Evolutionary conservation across 2,113 vertebrate species (phyloP).

Genomic region (Leucopsar rothschildi): DNA sequence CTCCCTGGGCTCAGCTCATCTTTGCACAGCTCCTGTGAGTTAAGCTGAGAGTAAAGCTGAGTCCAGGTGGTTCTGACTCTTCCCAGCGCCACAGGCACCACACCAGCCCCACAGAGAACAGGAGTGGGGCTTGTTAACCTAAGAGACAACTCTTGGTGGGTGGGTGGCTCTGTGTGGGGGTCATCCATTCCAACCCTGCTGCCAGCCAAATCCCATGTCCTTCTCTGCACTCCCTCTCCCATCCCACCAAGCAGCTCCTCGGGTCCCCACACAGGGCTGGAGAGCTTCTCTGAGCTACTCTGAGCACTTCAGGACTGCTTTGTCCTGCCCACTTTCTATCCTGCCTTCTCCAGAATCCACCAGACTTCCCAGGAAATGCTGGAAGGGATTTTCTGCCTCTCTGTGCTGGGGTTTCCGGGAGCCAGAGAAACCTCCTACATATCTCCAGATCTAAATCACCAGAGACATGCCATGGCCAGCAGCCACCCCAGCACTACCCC

Average conservation of each 20-base stretch:
- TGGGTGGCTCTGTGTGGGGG: neutral
- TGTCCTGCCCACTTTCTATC: neutral
- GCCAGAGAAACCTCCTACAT: neutral
- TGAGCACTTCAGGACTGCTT: neutral
- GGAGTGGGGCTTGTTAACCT: neutral
- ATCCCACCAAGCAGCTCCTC: neutral
- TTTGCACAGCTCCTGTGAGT: neutral
- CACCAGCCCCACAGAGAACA: neutral
- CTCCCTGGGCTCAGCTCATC: neutral
- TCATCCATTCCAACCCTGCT: neutral
- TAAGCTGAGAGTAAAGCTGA: neutral
- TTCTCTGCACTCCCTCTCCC: neutral
- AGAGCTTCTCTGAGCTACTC: neutral
- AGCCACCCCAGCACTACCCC: neutral
- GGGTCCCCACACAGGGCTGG: neutral
- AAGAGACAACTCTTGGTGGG: neutral
- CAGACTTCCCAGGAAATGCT: conserved; percentile 21
- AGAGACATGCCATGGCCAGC: neutral
- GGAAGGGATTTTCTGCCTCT: neutral
- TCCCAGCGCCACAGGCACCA: neutral
- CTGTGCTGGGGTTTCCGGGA: neutral
- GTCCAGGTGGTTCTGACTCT: neutral
- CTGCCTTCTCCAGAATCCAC: neutral
- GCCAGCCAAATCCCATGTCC: neutral
- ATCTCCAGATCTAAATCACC: conserved; percentile 14